phyloP scores from a whole-genome alignment of 2,797 vertebrate genomes.

The Acrossocheilus wenchowensis region DNA sequence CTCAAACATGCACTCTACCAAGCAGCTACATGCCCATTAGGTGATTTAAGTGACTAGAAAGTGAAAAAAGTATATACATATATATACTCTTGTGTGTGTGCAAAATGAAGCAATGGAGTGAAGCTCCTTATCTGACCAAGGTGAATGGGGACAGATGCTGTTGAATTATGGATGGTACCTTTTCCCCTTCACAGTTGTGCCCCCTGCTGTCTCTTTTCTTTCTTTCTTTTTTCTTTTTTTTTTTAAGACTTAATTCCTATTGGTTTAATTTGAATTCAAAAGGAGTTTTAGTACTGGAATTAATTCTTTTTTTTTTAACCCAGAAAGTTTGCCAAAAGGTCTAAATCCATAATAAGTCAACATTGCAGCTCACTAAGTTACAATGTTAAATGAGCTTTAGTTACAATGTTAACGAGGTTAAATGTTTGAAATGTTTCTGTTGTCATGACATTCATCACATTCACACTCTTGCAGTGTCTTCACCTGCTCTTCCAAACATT shows the following conservation, averaged over 20 bases:
- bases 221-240: not conserved
- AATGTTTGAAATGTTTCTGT: not conserved
- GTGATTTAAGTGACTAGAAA: constrained; percentile 68
- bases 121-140: constrained; percentile 59
- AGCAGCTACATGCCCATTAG: constrained; percentile 66
- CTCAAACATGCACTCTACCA: constrained; percentile 41
- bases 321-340: not conserved
- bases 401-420: not conserved
- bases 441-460: not conserved
- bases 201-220: not conserved
- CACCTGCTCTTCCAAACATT: constrained; percentile 71
- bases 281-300: not conserved
- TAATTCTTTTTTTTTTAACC: not conserved
- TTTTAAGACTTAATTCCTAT: not conserved
- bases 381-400: not conserved
- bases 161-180: constrained; percentile 72
- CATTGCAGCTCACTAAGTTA: not conserved
- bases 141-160: constrained; percentile 47
- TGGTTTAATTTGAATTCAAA: not conserved
- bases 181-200: constrained; percentile 15
- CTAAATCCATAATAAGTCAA: not conserved
- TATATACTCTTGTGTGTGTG: not conserved
- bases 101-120: constrained; percentile 47
- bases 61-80: not conserved
- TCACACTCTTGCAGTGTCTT: constrained; percentile 81